Conservation (phyloP, 2,797 vertebrate species). For the Enteromius unitaeniatus region DNA sequence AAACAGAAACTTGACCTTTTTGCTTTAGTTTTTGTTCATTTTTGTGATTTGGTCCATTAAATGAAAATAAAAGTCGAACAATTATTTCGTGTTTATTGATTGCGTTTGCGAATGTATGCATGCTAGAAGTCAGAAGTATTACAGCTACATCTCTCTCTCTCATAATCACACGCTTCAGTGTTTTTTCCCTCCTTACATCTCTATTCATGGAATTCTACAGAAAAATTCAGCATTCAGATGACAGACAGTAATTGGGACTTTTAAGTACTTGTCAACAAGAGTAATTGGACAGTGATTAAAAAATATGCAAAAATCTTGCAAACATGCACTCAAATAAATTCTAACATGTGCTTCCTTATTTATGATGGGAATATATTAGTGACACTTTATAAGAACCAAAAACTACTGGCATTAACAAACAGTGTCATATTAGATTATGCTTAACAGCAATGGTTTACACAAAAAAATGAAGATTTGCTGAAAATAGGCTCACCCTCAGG, state of each 20-base stretch:
- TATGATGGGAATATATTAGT: background rate
- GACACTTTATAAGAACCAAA: background rate
- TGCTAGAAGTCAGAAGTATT: background rate
- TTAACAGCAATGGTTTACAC: background rate
- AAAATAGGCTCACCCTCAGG: background rate
- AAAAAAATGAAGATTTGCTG: background rate
- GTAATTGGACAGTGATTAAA: constrained; percentile 18
- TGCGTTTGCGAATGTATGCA: background rate
- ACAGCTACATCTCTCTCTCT: background rate
- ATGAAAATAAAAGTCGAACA: constrained; percentile 17
- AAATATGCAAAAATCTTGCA: background rate
- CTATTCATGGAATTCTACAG: background rate
- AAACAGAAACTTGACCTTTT: constrained; percentile 35
- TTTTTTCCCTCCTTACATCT: background rate
- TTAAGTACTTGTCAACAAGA: constrained; percentile 27
- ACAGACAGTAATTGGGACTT: constrained; percentile 17
- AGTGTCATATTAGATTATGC: background rate
- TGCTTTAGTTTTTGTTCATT: constrained; percentile 34
- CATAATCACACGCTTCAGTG: background rate
- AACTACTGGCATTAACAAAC: background rate
- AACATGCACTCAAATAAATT: background rate
- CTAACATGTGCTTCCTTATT: background rate
- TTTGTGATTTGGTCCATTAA: constrained; percentile 16
- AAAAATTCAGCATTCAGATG: background rate
- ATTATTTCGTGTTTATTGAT: background rate